Evolutionary conservation across 2,888 invertebrate genomes (phyloP), one percentile per base, ranked within the genome.

Genomic region (Ornithoptera priamus): DNA sequence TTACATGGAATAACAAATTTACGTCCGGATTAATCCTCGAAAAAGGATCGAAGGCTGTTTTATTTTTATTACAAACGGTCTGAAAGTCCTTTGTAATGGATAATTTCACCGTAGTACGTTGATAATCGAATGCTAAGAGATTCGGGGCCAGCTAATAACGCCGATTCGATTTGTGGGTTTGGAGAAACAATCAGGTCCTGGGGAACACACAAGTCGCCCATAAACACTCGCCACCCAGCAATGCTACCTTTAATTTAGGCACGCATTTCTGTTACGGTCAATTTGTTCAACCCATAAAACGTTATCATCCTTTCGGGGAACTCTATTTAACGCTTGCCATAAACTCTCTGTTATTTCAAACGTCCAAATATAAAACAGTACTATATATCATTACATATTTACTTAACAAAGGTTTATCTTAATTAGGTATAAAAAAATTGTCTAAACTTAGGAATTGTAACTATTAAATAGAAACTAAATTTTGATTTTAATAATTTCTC

Each of bases 151-250:
- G 30, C 70, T 59, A 70, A 70, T 64, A 70, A 70, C 67, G 63
- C 17, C 58, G 63, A 67, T 69, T 69, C 69, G 69, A 69, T 72
- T 70, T 71, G 64, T 69, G 69, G 50, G 60, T 65, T 63, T 62
- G 66, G 66, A 68, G 68, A 71, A 73, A 72, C 66, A 69, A 72
- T 67, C 58, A 24, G n/a, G 69, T 67, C 57, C 77, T 75, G 81
- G 77, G 79, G 84, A 85, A 85, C 85, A 79, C 85, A 84, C 84
- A 84, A 72, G 81, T 75, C 73, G 84, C 69, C 72, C 77, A 78
- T 82, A 83, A 82, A 84, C 81, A 80, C 79, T 73, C 78, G 78
- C 83, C 84, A 84, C 83, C 82, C 82, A 78, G 78, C 70, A 70
- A 71, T 72, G 81, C 80, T 80, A 81, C 80, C 80, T 79, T 79